These are phyloP conservation scores for Tachuris rubrigastra DNA, from an alignment of 2,113 vertebrate genomes.

Conservation along the genomic window DNA sequence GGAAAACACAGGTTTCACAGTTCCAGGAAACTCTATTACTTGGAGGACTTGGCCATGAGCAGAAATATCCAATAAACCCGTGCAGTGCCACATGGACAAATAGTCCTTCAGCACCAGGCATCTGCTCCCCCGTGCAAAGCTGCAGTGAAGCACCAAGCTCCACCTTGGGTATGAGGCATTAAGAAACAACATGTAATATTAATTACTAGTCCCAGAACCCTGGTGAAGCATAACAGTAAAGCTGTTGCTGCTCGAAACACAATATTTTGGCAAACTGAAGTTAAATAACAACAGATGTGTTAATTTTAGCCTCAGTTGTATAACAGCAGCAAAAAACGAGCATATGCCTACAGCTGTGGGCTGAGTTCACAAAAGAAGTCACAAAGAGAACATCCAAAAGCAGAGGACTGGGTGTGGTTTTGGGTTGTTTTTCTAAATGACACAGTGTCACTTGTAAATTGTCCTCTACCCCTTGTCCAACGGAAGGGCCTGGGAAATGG, in stretches of 20 bases:
- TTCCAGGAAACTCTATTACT: neutral
- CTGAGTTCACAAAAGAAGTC: neutral
- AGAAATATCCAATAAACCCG: neutral
- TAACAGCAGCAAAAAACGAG: neutral
- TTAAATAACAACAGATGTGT: conserved; percentile 53
- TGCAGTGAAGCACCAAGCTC: neutral
- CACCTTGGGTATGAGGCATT: neutral
- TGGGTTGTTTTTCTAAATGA: neutral
- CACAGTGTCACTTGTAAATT: neutral
- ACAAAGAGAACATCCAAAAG: neutral
- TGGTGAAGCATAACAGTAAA: neutral
- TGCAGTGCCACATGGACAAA: neutral
- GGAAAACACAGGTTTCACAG: neutral
- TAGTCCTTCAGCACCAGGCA: neutral
- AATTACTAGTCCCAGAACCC: neutral
- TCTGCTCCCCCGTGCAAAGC: neutral
- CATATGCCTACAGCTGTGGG: neutral
- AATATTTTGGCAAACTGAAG: conserved; percentile 8
- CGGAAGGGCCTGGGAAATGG: neutral
- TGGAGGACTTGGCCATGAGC: neutral
- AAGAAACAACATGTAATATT: neutral
- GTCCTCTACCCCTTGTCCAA: neutral
- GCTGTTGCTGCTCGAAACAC: conserved; percentile 2
- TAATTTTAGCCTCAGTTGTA: conserved; percentile 27
- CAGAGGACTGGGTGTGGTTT: neutral